These are phyloP conservation scores for Eristalinus sepulchralis DNA, from an alignment of 2,888 invertebrate genomes.

Conservation along the genomic window DNA sequence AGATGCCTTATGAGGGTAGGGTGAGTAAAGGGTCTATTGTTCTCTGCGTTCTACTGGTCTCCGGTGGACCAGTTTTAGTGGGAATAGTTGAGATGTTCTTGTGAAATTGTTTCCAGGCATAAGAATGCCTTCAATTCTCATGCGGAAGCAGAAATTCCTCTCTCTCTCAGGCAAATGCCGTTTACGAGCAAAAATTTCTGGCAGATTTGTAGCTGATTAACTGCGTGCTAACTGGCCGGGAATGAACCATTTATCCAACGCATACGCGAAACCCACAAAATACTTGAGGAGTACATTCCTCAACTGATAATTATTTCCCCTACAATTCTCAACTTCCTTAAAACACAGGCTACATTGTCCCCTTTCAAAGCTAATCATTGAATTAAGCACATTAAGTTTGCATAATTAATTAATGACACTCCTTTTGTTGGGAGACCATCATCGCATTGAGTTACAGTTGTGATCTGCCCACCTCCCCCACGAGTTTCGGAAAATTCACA, in stretches of 20 bases:
- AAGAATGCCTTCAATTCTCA: background rate
- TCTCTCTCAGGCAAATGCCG: background rate
- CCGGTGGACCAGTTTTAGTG: background rate
- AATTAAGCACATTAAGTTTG: background rate
- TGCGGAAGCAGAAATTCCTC: background rate
- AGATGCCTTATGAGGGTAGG: background rate
- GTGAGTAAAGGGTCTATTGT: background rate
- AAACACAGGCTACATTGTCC: too few species aligned
- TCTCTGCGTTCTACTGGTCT: background rate
- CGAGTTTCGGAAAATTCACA: background rate
- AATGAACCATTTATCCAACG: too few species aligned
- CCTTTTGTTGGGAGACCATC: background rate
- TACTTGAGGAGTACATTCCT: too few species aligned
- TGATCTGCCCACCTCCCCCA: background rate
- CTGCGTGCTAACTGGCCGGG: too few species aligned
- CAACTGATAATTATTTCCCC: too few species aligned
- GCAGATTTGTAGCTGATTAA: too few species aligned
- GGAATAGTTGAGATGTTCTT: background rate
- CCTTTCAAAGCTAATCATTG: background rate
- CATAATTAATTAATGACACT: background rate
- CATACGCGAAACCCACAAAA: too few species aligned
- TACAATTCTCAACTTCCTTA: too few species aligned
- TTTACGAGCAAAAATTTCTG: too few species aligned
- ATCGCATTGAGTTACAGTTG: background rate
- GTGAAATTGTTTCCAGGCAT: background rate